Evolutionary conservation across 64 coral and sea anemone genomes (phyloP).

Genomic region (Dendronephthya gigantea): DNA sequence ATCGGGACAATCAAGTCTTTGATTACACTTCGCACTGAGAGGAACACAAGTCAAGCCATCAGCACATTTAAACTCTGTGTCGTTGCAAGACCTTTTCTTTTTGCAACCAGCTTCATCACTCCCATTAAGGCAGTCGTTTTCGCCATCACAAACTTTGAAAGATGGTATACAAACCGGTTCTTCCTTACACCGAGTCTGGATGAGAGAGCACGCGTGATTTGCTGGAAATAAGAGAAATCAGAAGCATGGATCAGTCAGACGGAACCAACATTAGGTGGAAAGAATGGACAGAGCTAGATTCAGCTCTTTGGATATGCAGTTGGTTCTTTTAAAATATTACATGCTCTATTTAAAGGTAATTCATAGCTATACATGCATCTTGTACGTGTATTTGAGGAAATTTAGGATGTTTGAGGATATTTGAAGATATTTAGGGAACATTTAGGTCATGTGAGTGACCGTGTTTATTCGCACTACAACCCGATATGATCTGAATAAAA

Average conservation of each 20-base stretch:
- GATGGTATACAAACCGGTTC: constrained; percentile 49
- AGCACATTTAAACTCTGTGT: not conserved
- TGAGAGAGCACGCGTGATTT: constrained; percentile 25
- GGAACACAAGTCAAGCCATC: not conserved
- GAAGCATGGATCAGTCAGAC: not conserved
- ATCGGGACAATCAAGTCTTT: constrained; percentile 37
- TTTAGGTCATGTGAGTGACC: too few species aligned
- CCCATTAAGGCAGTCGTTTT: constrained; percentile 27
- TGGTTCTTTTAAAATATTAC: too few species aligned
- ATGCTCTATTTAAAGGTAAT: too few species aligned
- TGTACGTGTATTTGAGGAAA: too few species aligned
- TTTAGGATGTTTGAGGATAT: too few species aligned
- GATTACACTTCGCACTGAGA: not conserved
- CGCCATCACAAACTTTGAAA: constrained; percentile 55
- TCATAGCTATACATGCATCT: too few species aligned
- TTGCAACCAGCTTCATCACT: constrained; percentile 38
- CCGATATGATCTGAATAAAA: too few species aligned
- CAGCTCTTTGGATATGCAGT: too few species aligned
- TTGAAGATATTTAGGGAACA: too few species aligned
- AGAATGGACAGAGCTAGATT: too few species aligned
- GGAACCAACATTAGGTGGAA: not conserved
- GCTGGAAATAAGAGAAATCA: constrained; percentile 15
- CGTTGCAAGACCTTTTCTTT: not conserved
- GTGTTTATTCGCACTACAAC: too few species aligned
- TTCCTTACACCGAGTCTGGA: constrained; percentile 44